A percentile compares a stretch with the other conserved stretches of the same genome.
Conservation (phyloP, 2,797 vertebrate species). For the Danio albolineatus region DNA sequence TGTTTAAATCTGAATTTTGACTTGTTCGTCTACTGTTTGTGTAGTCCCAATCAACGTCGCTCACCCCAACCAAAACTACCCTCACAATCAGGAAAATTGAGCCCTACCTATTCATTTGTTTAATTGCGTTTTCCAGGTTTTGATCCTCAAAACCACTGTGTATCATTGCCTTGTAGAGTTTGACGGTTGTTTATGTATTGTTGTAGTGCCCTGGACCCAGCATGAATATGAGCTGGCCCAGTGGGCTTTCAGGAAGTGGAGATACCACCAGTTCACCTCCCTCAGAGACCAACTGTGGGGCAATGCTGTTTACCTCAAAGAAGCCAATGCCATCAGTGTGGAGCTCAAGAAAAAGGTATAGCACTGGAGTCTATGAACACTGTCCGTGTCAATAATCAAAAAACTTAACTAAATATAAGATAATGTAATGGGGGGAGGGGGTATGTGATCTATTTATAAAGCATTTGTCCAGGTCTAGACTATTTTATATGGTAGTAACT, state of each 20-base stretch:
- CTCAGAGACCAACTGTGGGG: constrained; percentile 97
- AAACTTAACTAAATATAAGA: not conserved
- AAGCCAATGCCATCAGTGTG: constrained; percentile 97
- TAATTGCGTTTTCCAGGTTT: not conserved
- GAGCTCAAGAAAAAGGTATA: constrained; percentile 97
- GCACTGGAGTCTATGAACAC: not conserved
- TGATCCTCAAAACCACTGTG: not conserved
- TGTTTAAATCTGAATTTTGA: not conserved
- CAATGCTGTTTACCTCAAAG: constrained; percentile 96
- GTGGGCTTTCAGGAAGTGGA: constrained; percentile 98
- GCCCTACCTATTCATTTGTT: not conserved
- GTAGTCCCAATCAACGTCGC: too few species aligned
- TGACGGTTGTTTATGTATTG: constrained; percentile 6
- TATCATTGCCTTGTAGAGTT: not conserved
- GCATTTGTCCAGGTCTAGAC: too few species aligned
- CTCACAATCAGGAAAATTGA: not conserved
- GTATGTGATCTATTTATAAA: too few species aligned
- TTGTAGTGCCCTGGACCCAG: constrained; percentile 92
- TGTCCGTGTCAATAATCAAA: not conserved
- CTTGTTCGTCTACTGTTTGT: not conserved
- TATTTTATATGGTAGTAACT: too few species aligned
- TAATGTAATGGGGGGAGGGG: not conserved
- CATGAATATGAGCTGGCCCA: constrained; percentile 94
- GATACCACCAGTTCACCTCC: constrained; percentile 97
- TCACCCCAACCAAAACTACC: not conserved